Conservation (phyloP, 2,797 vertebrate species). For the Phalloptychus januarius region DNA sequence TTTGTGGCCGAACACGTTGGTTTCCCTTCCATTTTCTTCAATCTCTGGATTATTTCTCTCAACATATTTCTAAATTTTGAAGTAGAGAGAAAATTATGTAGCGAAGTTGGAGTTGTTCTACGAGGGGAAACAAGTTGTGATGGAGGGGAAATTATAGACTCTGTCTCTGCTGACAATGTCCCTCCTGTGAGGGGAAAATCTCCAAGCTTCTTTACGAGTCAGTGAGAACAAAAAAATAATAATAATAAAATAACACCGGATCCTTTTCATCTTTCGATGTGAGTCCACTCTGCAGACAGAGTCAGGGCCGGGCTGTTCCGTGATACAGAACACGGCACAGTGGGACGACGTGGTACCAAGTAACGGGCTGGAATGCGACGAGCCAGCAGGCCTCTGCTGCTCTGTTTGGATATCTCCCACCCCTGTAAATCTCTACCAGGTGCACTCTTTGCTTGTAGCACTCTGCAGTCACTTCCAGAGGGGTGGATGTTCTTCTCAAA, state of each 20-base stretch:
- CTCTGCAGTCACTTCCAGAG: neutral
- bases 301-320: conserved; percentile 15
- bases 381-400: conserved; percentile 36
- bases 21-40: neutral
- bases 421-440: conserved; percentile 56
- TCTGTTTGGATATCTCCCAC: conserved; percentile 42
- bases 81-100: neutral
- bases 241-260: conserved; percentile 20
- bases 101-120: neutral
- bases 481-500: neutral
- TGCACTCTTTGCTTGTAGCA: neutral
- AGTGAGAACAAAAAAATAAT: neutral
- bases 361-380: conserved; percentile 8
- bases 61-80: neutral
- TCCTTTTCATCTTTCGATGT: conserved; percentile 35
- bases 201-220: conserved; percentile 2
- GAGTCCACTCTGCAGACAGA: conserved; percentile 27
- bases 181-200: conserved; percentile 2
- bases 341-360: conserved; percentile 29
- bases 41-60: neutral
- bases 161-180: neutral
- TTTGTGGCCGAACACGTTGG: neutral
- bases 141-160: neutral
- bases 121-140: neutral
- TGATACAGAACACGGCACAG: conserved; percentile 21